phyloP scores from a whole-genome alignment of 1,140 invertebrate genomes.

The Venustaconcha ellipsiformis region DNA sequence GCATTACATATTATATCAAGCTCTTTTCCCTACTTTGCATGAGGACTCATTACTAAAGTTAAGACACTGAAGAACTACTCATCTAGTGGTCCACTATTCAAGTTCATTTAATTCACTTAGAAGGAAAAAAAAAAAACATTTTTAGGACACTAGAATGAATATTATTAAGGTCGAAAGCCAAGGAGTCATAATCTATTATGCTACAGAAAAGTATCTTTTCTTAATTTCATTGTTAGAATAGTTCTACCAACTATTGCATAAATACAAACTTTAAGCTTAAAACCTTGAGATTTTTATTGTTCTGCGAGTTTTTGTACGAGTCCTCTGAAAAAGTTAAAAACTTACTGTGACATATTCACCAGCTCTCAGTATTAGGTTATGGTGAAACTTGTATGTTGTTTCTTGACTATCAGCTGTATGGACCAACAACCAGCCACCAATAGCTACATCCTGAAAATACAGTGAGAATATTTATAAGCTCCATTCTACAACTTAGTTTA shows the following conservation, averaged over 20 bases:
- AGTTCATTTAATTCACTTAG: too few relatives aligned
- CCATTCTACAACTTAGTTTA: too few relatives aligned
- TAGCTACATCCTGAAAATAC: slow-evolving; percentile 77
- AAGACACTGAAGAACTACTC: too few relatives aligned
- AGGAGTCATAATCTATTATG: too few relatives aligned
- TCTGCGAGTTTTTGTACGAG: neutral
- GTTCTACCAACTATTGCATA: too few relatives aligned
- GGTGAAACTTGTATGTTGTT: slow-evolving; percentile 90
- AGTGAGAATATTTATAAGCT: neutral
- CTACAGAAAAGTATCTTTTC: neutral
- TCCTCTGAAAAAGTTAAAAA: slow-evolving; percentile 68
- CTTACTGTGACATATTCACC: slow-evolving; percentile 80
- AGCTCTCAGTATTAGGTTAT: slow-evolving; percentile 84
- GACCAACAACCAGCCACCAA: slow-evolving; percentile 88
- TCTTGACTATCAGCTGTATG: slow-evolving; percentile 81
- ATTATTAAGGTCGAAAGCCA: too few relatives aligned
- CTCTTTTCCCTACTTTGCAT: too few relatives aligned
- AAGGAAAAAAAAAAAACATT: too few relatives aligned
- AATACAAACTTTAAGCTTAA: neutral
- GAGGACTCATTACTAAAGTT: too few relatives aligned
- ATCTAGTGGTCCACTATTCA: too few relatives aligned
- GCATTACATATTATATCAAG: too few relatives aligned
- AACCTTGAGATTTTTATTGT: neutral
- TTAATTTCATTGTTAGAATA: neutral
- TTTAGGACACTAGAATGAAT: too few relatives aligned